A percentile compares a stretch with the other conserved stretches of the same genome.
Conservation (phyloP, 2,888 invertebrate genomes). For the Chaitophorus viminalis region DNA sequence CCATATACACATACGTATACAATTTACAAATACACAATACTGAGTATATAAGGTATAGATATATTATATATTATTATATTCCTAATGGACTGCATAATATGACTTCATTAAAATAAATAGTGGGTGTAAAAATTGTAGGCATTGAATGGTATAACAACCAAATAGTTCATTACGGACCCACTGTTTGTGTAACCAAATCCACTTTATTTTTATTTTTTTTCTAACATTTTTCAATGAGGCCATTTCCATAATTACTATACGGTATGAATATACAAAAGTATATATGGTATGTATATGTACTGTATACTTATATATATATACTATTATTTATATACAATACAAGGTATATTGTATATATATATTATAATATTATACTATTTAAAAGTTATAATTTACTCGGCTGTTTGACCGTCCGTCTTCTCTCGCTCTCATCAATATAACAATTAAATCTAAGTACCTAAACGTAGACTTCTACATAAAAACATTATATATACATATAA, state of each 20-base stretch:
- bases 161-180: conserved; percentile 8
- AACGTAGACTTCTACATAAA: not conserved
- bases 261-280: not conserved
- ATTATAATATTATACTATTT: not conserved
- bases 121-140: conserved; percentile 13
- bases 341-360: too few relatives aligned
- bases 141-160: not conserved
- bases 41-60: not conserved
- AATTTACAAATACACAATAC: not conserved
- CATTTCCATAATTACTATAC: conserved; percentile 1
- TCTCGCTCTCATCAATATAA: not conserved
- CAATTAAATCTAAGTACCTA: not conserved
- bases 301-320: too few relatives aligned
- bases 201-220: not conserved
- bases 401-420: not conserved
- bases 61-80: not conserved
- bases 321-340: too few relatives aligned
- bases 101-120: conserved; percentile 35
- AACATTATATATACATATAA: not conserved
- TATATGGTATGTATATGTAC: too few relatives aligned
- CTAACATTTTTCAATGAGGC: conserved; percentile 1
- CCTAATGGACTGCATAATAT: conserved; percentile 20
- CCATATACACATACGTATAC: not conserved
- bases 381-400: conserved; percentile 8
- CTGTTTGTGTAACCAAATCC: not conserved